Evolutionary conservation across 2,888 invertebrate species (phyloP).

Genomic region (Andrena bicolor): DNA sequence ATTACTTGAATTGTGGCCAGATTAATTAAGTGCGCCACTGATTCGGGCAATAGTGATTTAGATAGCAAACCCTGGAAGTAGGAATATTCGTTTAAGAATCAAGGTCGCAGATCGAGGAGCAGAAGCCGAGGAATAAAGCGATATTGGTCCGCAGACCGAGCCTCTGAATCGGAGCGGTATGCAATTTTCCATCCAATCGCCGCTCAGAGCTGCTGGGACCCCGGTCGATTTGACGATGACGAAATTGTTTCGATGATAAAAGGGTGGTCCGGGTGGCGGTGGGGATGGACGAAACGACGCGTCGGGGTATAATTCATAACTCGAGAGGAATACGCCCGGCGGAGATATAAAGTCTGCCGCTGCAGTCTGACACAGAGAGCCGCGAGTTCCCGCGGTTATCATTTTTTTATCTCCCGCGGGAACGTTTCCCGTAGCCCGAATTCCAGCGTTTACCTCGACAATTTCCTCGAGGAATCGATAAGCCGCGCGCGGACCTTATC

Average conservation of each 20-base stretch:
- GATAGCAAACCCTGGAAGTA: no score
- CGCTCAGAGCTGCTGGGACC: not conserved
- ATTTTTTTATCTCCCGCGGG: conserved; percentile 33
- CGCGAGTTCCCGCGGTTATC: not conserved
- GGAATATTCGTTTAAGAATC: no score
- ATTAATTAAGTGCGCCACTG: not conserved
- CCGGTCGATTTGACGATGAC: not conserved
- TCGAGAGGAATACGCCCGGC: not conserved
- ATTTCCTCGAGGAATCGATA: conserved; percentile 27
- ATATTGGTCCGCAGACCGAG: no score
- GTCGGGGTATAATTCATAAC: conserved; percentile 1
- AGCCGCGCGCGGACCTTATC: conserved; percentile 19
- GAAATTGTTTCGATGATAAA: conserved; percentile 3
- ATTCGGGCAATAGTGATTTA: not conserved
- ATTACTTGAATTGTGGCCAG: no score
- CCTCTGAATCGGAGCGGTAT: not conserved
- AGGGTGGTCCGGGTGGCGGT: no score
- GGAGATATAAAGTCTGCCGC: not conserved
- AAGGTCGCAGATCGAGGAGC: no score
- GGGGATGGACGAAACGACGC: not conserved
- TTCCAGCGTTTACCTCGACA: conserved; percentile 7
- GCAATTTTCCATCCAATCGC: conserved; percentile 5
- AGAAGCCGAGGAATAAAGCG: no score
- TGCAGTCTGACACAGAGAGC: not conserved
- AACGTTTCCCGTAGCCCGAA: conserved; percentile 28